Percentiles rank a stretch among this genome's conserved stretches.
Evolutionary conservation across 2,113 vertebrate species (phyloP).

Genomic region (Peromyscus polionotus): DNA sequence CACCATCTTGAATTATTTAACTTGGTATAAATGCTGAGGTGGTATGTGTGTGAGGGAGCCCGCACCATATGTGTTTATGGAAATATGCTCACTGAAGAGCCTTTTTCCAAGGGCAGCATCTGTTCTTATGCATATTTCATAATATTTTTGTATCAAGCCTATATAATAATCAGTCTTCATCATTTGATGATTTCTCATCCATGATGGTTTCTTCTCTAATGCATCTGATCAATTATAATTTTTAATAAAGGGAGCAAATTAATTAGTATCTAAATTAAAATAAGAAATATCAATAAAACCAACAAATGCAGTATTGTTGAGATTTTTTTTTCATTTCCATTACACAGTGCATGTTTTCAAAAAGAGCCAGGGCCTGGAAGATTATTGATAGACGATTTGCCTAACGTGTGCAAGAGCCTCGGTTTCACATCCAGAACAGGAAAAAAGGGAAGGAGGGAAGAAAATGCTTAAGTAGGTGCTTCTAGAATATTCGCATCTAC

Average conservation of each 20-base stretch:
- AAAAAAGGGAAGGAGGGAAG: background rate
- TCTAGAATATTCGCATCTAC: background rate
- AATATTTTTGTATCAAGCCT: conserved; percentile 52
- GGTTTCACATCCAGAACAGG: background rate
- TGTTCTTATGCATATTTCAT: conserved; percentile 75
- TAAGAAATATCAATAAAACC: conserved; percentile 10
- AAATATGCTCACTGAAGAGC: conserved; percentile 24
- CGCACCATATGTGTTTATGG: conserved; percentile 66
- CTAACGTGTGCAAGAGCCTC: background rate
- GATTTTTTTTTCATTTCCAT: conserved; percentile 45
- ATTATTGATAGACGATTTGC: background rate
- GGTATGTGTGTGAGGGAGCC: background rate
- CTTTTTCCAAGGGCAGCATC: conserved; percentile 56
- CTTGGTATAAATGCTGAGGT: conserved; percentile 48
- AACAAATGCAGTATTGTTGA: background rate
- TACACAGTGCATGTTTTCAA: background rate
- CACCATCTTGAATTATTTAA: conserved; percentile 74
- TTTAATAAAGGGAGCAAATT: conserved; percentile 35
- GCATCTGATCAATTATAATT: conserved; percentile 37
- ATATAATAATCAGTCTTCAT: conserved; percentile 13
- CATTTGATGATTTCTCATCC: conserved; percentile 54
- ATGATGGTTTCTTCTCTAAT: background rate
- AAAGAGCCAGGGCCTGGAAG: background rate
- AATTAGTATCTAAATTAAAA: conserved; percentile 3
- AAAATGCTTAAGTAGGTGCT: background rate